Conservation (phyloP, 2,888 invertebrate genomes). For the Hemicrepidius hirtus region DNA sequence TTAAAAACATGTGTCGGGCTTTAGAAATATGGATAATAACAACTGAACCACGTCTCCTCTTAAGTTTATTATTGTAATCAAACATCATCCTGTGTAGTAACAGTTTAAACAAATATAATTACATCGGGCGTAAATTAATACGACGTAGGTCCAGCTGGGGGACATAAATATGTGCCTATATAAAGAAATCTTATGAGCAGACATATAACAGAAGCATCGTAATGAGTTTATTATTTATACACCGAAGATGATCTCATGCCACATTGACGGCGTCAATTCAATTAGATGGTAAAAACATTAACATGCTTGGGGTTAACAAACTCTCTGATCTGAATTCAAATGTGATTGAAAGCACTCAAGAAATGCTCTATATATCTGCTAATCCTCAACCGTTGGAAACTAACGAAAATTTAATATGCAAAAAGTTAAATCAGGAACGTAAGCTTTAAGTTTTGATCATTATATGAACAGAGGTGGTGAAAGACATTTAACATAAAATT, state of each 20-base stretch:
- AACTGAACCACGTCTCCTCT: neutral
- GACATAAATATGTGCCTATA: constrained; percentile 25
- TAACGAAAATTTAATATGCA: too few species aligned
- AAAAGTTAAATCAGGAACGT: too few species aligned
- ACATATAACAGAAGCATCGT: constrained; percentile 30
- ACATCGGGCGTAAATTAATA: constrained; percentile 7
- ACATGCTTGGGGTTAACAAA: constrained; percentile 49
- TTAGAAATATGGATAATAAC: constrained; percentile 22
- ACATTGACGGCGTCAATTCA: constrained; percentile 51
- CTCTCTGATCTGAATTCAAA: constrained; percentile 46
- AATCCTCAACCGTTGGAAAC: too few species aligned
- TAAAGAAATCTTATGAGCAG: constrained; percentile 23
- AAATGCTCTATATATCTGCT: neutral
- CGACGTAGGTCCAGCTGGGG: constrained; percentile 3
- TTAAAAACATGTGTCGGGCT: constrained; percentile 13
- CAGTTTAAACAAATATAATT: constrained; percentile 10
- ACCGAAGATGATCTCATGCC: constrained; percentile 50
- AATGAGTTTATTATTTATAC: constrained; percentile 51
- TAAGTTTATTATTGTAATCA: constrained; percentile 23
- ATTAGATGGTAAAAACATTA: constrained; percentile 52
- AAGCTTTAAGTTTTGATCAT: too few species aligned
- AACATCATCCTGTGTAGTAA: neutral
- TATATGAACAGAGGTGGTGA: too few species aligned
- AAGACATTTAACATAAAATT: too few species aligned
- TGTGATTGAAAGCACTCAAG: constrained; percentile 34